Base-by-base conservation (phyloP, 2,113 vertebrate genomes). In the Cyprinodon tularosa region DNA sequence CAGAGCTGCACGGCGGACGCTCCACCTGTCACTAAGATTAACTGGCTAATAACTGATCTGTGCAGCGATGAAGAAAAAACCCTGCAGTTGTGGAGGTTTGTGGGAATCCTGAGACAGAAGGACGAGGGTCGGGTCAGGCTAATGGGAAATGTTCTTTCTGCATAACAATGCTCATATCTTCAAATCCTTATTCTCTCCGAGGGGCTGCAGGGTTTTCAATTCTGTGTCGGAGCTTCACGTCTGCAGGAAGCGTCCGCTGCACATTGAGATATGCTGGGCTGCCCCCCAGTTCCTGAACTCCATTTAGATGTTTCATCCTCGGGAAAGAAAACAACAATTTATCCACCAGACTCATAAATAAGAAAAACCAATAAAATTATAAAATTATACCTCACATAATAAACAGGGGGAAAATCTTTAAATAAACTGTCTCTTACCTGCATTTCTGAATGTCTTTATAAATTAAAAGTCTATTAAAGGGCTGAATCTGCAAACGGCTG, bases 1-100 rank as follows among this genome's bases (percentile, higher is more conserved):
- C 82, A 70, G 45, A 63, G 74, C 78, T 82, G 89, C 77, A 75
- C 69, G 7, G 81, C 90, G 91, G 84, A 66, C 0, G 39, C 7
- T 66, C 77, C 82, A 83, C 89, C 84, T 89, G 88, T 92, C 94
- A 86, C 84, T 77, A 86, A 82, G 79, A 83, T 85, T 90, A 75
- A 86, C 81, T 63, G 88, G 71, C 88, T 92, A 80, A 95, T 93
- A 92, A 92, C 91, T 93, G 92, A 81, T 88, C 82, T 77, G 91
- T 88, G 90, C 80, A 90, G 92, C 92, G 93, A 92, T 86, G 81
- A 93, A 91, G 71, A 48, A 60, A 60, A 77, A 81, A 62, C 48
- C 64, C 65, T 80, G 44, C 6, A 75, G 71, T 37, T 10, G 38
- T 44, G 53, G 12, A n/a, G 44, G 47, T 17, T 14, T 53, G 61